phyloP scores from a whole-genome alignment of 2,113 vertebrate genomes.

The Anas platyrhynchos region DNA sequence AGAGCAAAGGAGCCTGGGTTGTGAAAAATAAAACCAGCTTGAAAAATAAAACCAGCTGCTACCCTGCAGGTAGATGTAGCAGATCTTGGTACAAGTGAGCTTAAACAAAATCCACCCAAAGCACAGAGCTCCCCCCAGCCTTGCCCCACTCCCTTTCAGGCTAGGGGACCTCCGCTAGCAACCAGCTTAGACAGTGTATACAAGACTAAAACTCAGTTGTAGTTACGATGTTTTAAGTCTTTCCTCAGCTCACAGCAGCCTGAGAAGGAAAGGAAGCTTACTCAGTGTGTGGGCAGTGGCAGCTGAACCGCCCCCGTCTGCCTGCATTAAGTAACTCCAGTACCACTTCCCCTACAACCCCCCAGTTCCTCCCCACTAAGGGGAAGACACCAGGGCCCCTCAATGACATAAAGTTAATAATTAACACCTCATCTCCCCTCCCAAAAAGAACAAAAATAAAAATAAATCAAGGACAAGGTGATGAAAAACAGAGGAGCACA shows the following conservation, averaged over 20 bases:
- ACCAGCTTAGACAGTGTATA: neutral
- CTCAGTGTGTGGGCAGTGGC: neutral
- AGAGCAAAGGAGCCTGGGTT: neutral
- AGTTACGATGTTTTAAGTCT: neutral
- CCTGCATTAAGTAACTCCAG: neutral
- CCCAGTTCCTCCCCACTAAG: neutral
- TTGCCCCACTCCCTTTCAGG: neutral
- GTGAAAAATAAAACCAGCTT: neutral
- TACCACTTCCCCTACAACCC: neutral
- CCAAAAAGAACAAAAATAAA: neutral
- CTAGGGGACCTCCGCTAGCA: neutral
- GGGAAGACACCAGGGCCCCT: neutral
- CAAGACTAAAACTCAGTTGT: neutral
- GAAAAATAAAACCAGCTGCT: neutral
- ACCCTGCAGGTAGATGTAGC: rapidly evolving
- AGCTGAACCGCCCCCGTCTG: neutral
- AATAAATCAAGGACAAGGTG: conserved; percentile 17
- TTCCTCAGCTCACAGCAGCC: neutral
- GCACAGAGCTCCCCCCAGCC: neutral
- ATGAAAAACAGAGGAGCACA: neutral
- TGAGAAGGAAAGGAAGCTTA: neutral
- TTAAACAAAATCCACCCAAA: neutral
- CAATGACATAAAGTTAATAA: neutral
- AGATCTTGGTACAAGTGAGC: neutral
- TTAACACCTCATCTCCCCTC: neutral